phyloP scores from a whole-genome alignment of 1,140 invertebrate species.

The Heliconius melpomene region DNA sequence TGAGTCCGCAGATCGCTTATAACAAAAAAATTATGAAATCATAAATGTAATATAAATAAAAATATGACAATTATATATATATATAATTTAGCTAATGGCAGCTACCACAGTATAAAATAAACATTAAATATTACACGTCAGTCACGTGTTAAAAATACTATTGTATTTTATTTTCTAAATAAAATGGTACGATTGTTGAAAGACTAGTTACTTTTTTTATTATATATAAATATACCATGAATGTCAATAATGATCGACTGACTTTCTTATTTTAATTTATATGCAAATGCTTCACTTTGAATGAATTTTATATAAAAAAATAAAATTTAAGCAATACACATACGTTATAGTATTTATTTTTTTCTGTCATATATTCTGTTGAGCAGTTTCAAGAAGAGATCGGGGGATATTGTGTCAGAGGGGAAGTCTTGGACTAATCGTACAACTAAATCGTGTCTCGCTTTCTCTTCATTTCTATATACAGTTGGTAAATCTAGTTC shows the following conservation, averaged over 20 bases:
- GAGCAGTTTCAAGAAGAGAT: conserved; percentile 56
- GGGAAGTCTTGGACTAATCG: conserved; percentile 41
- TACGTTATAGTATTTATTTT: conserved; percentile 39
- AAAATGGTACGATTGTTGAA: neutral
- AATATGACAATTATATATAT: no score
- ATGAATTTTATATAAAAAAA: neutral
- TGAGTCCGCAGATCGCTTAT: no score
- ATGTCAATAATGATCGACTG: neutral
- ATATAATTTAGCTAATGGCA: no score
- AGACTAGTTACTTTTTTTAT: neutral
- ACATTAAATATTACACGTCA: no score
- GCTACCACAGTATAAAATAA: no score
- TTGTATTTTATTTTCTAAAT: neutral
- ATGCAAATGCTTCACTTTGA: neutral
- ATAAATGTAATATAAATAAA: no score
- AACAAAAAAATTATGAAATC: no score
- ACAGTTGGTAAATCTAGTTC: conserved; percentile 84
- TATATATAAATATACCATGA: neutral
- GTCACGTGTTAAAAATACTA: neutral
- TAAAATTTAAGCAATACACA: neutral
- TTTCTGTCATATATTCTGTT: conserved; percentile 60
- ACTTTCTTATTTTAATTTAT: neutral
- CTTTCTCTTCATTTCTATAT: conserved; percentile 52
- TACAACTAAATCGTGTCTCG: conserved; percentile 52
- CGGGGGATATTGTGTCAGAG: conserved; percentile 40